Conservation (phyloP, 2,888 invertebrate genomes). For the Monoplex corrugatus region DNA sequence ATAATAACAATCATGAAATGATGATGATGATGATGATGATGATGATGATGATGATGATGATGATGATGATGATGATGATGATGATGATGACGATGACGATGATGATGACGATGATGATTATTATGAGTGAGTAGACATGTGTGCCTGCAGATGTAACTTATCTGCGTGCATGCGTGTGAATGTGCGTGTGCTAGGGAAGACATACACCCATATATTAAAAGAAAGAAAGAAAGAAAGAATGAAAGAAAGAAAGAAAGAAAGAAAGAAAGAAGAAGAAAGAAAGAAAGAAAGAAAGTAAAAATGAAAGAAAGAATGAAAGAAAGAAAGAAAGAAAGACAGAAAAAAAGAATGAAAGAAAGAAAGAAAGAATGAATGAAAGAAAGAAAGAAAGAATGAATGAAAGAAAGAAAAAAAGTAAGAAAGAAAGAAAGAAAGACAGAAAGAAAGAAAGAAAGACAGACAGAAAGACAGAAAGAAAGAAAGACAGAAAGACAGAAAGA, state of each 20-base stretch:
- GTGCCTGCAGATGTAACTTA: background rate
- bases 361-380: background rate
- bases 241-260: background rate
- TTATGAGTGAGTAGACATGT: background rate
- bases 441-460: background rate
- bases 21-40: background rate
- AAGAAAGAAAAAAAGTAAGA: background rate
- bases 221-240: background rate
- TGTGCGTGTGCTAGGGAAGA: background rate
- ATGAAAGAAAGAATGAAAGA: background rate
- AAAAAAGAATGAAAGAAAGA: background rate
- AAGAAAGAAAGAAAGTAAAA: background rate
- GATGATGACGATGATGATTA: too few species aligned
- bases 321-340: background rate
- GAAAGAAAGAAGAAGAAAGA: constrained; percentile 19
- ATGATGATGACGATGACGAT: constrained; percentile 3
- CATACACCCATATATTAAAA: background rate
- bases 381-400: background rate
- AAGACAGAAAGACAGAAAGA: background rate
- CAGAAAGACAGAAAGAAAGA: background rate
- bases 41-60: constrained; percentile 1
- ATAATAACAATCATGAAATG: background rate
- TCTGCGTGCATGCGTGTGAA: too few species aligned
- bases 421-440: background rate
- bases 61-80: constrained; percentile 13